A percentile compares a stretch with the other conserved stretches of the same genome.
Evolutionary conservation across 2,888 invertebrate genomes (phyloP).

Genomic region (Parnassius orleans): DNA sequence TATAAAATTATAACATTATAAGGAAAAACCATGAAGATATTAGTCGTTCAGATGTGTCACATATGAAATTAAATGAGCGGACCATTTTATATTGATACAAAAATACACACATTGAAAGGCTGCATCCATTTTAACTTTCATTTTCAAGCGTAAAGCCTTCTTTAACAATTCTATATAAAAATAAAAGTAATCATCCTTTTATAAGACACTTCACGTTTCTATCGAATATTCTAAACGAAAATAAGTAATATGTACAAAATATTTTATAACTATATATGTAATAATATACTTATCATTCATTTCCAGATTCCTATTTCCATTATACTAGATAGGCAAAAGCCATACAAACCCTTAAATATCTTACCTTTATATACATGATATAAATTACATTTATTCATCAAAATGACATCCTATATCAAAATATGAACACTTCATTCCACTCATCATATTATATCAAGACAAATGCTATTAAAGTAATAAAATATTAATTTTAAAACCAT

Average conservation of each 20-base stretch:
- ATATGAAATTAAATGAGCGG: no score
- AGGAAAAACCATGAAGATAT: no score
- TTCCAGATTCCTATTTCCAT: conserved; percentile 4
- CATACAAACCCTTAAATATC: conserved; percentile 24
- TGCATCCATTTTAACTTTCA: conserved; percentile 4
- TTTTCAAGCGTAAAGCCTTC: conserved; percentile 13
- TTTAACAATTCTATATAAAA: conserved; percentile 17
- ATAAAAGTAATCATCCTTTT: conserved; percentile 17
- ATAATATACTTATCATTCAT: no score
- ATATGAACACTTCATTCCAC: conserved; percentile 51
- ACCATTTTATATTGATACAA: conserved; percentile 2
- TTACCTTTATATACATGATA: conserved; percentile 28
- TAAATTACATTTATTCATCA: conserved; percentile 31
- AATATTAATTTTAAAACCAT: no score
- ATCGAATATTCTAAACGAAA: conserved; percentile 14
- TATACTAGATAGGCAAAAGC: conserved; percentile 7
- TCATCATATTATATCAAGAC: conserved; percentile 5
- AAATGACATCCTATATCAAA: conserved; percentile 46
- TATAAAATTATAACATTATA: no score
- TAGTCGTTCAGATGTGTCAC: no score
- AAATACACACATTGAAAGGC: not conserved
- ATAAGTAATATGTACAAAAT: conserved; percentile 21
- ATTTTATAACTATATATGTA: conserved; percentile 11
- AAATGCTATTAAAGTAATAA: conserved; percentile 20
- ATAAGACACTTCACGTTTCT: conserved; percentile 3